Conservation (phyloP, 2,113 vertebrate genomes). For the rat (Rattus norvegicus) region GRCr8 NC_086033.1:107270001-107270500, state of each 20-base stretch:
- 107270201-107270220: not conserved
- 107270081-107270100: not conserved
- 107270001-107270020: not conserved
- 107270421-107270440: not conserved
- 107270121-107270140: not conserved
- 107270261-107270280: not conserved
- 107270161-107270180: not conserved
- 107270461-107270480: not conserved
- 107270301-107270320: not conserved
- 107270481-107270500: not conserved
- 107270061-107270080: not conserved
- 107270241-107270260: not conserved
- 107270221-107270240: not conserved
- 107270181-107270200: not conserved
- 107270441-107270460: not conserved
- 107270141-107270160: not conserved
- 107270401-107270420: not conserved
- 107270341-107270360: not conserved
- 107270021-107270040: not conserved
- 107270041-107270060: not conserved
- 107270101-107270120: not conserved
- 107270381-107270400: not conserved
- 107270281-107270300: not conserved
- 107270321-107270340: not conserved
- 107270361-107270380: not conserved